These are phyloP conservation scores for Microcebus ravelobensis DNA, from an alignment of 2,113 vertebrate genomes.

Conservation along the genomic window DNA sequence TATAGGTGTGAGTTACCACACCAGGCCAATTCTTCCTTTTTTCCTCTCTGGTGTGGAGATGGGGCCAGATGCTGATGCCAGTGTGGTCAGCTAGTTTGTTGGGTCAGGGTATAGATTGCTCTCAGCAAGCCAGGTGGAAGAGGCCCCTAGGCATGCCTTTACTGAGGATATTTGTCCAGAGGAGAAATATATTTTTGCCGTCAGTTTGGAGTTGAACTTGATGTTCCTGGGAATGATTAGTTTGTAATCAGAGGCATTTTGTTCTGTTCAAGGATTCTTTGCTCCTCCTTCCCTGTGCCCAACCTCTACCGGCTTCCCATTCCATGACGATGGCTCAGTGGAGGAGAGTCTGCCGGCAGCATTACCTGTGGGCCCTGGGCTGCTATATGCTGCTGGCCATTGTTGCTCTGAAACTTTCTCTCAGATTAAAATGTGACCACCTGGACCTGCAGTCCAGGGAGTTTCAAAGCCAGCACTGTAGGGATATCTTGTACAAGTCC, in stretches of 20 bases:
- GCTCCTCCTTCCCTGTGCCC: neutral
- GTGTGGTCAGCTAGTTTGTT: neutral
- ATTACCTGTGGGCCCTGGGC: slow-evolving; percentile 46
- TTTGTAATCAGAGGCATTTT: slow-evolving; percentile 49
- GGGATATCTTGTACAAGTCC: slow-evolving; percentile 69
- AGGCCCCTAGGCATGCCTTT: neutral
- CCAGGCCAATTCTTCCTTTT: neutral
- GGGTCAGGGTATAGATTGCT: neutral
- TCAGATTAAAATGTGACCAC: slow-evolving; percentile 46
- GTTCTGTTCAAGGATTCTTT: slow-evolving; percentile 17
- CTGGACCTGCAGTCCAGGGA: neutral
- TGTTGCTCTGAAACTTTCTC: slow-evolving; percentile 60
- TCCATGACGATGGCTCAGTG: slow-evolving; percentile 41
- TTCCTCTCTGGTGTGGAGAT: neutral
- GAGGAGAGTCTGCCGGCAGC: neutral
- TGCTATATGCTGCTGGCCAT: slow-evolving; percentile 67
- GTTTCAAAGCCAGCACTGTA: slow-evolving; percentile 41
- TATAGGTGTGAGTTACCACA: no score
- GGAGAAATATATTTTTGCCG: neutral
- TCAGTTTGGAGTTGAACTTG: neutral
- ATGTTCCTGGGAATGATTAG: neutral
- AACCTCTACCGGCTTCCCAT: neutral
- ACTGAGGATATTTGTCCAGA: neutral
- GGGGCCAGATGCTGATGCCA: neutral
- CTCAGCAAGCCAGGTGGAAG: neutral